Conservation (phyloP, 2,888 invertebrate genomes). For the Microctonus brassicae region DNA sequence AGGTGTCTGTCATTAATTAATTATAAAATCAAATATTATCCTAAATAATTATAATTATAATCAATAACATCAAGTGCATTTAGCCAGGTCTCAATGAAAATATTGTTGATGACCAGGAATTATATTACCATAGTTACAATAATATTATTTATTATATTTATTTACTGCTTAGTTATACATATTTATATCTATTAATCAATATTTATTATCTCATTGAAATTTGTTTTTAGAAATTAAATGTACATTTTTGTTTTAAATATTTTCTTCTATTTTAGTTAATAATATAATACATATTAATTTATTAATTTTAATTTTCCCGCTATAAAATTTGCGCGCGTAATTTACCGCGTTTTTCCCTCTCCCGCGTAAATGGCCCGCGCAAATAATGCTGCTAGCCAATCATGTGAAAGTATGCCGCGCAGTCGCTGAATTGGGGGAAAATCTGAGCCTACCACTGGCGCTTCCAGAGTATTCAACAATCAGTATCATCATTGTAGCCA, state of each 20-base stretch:
- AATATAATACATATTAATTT: background rate
- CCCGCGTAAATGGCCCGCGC: background rate
- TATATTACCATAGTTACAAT: too few species aligned
- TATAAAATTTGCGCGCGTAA: background rate
- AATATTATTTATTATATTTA: too few species aligned
- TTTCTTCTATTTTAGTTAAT: background rate
- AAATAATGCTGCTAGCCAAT: slow-evolving; percentile 8
- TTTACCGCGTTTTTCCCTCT: slow-evolving; percentile 22
- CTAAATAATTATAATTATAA: too few species aligned
- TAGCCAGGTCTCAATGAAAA: too few species aligned
- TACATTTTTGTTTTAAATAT: too few species aligned
- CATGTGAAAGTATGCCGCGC: background rate
- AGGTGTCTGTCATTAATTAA: slow-evolving; percentile 46
- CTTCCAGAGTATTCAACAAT: slow-evolving; percentile 8
- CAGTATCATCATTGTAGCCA: slow-evolving; percentile 35
- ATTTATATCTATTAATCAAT: too few species aligned
- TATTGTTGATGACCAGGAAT: too few species aligned
- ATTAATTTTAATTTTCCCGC: slow-evolving; percentile 19
- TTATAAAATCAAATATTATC: too few species aligned
- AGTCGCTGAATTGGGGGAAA: slow-evolving; percentile 1
- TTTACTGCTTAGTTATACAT: too few species aligned
- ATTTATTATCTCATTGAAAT: too few species aligned
- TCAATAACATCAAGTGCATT: too few species aligned
- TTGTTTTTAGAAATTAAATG: too few species aligned
- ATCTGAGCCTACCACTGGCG: slow-evolving; percentile 39